A percentile compares a stretch with the other conserved stretches of the same genome.
Conservation (phyloP, 2,888 invertebrate species). For the Creontiades dilutus region DNA sequence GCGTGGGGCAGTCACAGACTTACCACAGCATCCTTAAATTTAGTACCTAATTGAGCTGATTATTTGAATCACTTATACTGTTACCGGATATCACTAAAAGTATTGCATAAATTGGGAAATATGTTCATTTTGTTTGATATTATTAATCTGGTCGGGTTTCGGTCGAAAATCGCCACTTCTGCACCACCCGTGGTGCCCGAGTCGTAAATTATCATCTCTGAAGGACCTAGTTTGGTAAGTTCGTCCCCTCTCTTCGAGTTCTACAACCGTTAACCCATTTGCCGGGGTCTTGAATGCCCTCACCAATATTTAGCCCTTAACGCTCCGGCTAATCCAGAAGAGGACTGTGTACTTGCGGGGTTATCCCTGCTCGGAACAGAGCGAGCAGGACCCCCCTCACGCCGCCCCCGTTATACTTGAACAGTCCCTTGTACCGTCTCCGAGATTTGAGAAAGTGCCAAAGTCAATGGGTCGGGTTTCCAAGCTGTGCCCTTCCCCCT, state of each 20-base stretch:
- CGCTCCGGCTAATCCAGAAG: conserved; percentile 30
- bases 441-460: conserved; percentile 35
- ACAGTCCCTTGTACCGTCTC: neutral
- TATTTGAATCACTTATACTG: no score
- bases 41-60: no score
- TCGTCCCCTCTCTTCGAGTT: no score
- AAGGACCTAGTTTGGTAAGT: conserved; percentile 9
- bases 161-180: no score
- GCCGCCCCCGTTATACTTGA: no score
- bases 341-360: conserved; percentile 8
- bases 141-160: no score
- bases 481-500: conserved; percentile 4
- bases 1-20: no score
- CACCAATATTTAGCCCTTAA: conserved; percentile 27
- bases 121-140: no score
- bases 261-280: neutral
- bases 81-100: no score
- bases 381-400: neutral
- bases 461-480: conserved; percentile 20
- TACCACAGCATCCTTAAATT: no score
- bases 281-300: neutral
- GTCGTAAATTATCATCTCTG: conserved; percentile 10
- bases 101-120: no score
- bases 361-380: conserved; percentile 18
- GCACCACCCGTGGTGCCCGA: neutral